phyloP scores from a whole-genome alignment of 2,797 vertebrate genomes.

The Ptychadena robeensis region DNA sequence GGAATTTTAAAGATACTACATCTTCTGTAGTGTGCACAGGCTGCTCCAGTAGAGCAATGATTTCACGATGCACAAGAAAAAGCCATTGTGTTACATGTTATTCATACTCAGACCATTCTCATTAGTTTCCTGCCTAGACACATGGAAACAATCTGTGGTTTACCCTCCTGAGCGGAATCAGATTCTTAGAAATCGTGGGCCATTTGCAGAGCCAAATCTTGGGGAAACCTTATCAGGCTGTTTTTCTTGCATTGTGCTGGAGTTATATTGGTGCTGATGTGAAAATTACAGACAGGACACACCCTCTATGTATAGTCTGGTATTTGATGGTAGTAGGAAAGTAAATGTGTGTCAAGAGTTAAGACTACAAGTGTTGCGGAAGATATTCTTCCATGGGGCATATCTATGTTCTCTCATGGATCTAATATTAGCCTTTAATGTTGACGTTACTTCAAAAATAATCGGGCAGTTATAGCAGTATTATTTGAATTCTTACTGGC shows the following conservation, averaged over 20 bases:
- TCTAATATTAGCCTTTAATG: background rate
- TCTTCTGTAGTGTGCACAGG: background rate
- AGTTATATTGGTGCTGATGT: conserved; percentile 61
- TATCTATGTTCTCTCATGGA: background rate
- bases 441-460: background rate
- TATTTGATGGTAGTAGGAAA: conserved; percentile 7
- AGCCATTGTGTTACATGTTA: conserved; percentile 55
- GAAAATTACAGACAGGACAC: conserved; percentile 52
- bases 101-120: conserved; percentile 56
- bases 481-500: background rate
- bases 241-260: conserved; percentile 59
- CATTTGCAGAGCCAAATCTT: conserved; percentile 56
- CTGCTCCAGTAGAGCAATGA: background rate
- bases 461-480: background rate
- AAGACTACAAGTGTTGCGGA: background rate
- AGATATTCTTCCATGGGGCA: background rate
- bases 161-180: conserved; percentile 72
- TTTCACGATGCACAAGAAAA: conserved; percentile 46
- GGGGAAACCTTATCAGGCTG: conserved; percentile 60
- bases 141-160: conserved; percentile 73
- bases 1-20: background rate
- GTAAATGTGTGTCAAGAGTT: background rate
- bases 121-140: conserved; percentile 60
- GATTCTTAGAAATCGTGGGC: conserved; percentile 72
- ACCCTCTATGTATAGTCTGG: conserved; percentile 52